Evolutionary conservation across 2,888 invertebrate species (phyloP), one percentile per base, ranked within the genome.

Genomic region (Lutraria lutraria): DNA sequence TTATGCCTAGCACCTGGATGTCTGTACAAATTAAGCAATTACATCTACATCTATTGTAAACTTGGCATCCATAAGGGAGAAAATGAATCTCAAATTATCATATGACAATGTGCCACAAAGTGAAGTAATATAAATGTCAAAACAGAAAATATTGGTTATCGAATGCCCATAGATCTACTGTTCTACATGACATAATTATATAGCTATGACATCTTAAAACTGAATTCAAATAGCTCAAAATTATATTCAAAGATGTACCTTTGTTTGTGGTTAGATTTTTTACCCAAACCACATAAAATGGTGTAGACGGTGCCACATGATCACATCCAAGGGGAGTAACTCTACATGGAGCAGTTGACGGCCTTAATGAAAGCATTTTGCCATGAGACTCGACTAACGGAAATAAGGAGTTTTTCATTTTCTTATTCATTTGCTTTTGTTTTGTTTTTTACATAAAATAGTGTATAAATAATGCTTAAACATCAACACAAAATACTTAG

Each of bases 221-320:
- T 21, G 16, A 8, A 43, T 4, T 43, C 8, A 43, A 43, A 43
- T 43, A 8, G 43, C 43, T 4, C 43, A 43, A 43, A 43, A 43
- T 43, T 43, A 43, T 43, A 2, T 43, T 43, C 43, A 12, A 68
- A 68, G 63, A 68, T 68, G 25, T 68, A 68, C 63, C 63, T 68
- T 25, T 68, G 10, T 68, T 68, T 25, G 25, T 68, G n/a, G 63
- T 25, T 0, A 25, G 89, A 63, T 85, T 86, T 86, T 93, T 91
- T 87, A 94, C 90, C 94, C 94, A 94, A 1, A 94, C 90, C 21
- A 94, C 94, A 90, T 83, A 92, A 79, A 93, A 94, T 15, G 93
- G 91, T 34, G 87, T 60, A 8, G 81, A 80, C 12, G 89, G 56
- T 1, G 79, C 83, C 63, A 89, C 34, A 72, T 91, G 92, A 72